phyloP scores from a whole-genome alignment of 2,888 invertebrate species.

The Eupelmus urozonus region DNA sequence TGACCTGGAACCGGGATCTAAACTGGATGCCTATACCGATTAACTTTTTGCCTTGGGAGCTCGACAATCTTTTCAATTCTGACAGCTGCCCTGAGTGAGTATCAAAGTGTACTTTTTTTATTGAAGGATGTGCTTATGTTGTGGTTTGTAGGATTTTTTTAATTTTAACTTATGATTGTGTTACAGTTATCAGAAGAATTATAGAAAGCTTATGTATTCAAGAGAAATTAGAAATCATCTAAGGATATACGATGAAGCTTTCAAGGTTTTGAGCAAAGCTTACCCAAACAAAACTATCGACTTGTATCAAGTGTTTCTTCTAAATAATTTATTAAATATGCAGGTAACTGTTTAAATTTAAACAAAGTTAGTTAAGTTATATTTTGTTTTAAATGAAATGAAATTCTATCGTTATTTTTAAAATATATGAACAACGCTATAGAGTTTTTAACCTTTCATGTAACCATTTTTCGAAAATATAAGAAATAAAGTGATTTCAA shows the following conservation, averaged over 20 bases:
- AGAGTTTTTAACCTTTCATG: too few species aligned
- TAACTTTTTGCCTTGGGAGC: conserved; percentile 20
- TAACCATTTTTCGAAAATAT: too few species aligned
- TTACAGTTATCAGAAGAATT: neutral
- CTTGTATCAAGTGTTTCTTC: conserved; percentile 3
- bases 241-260: neutral
- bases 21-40: conserved; percentile 83
- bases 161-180: neutral
- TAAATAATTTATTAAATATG: conserved; percentile 25
- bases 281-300: neutral
- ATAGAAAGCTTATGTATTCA: conserved; percentile 17
- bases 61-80: conserved; percentile 40
- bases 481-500: too few species aligned
- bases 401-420: too few species aligned
- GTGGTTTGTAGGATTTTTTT: too few species aligned
- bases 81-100: conserved; percentile 41
- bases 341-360: conserved; percentile 14
- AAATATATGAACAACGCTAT: too few species aligned
- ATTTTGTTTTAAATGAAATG: too few species aligned
- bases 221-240: neutral
- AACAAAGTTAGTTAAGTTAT: too few species aligned
- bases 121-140: too few species aligned
- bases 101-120: too few species aligned
- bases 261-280: neutral
- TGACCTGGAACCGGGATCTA: conserved; percentile 79